phyloP scores from a whole-genome alignment of 2,113 vertebrate genomes.

The Calidris pugnax region DNA sequence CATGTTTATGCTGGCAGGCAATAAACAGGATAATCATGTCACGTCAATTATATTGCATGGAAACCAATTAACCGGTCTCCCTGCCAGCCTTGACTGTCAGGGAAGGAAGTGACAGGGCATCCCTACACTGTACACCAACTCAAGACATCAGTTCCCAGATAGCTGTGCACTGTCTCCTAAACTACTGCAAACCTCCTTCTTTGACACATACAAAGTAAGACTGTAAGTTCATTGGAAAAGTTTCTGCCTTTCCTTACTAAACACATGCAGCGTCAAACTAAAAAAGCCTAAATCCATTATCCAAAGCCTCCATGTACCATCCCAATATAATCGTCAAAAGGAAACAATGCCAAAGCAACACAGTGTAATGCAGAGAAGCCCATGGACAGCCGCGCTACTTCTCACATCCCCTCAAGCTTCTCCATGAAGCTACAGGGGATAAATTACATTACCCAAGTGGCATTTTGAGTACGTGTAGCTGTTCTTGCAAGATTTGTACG shows the following conservation, averaged over 20 bases:
- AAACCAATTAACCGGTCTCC: neutral
- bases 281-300: neutral
- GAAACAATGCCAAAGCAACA: neutral
- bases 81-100: neutral
- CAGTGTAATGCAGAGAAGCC: neutral
- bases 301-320: neutral
- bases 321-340: neutral
- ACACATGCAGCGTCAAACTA: neutral
- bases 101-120: neutral
- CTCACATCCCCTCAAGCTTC: neutral
- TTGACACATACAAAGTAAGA: neutral
- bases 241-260: neutral
- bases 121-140: neutral
- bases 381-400: neutral
- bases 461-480: neutral
- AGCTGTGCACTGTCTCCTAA: neutral
- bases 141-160: neutral
- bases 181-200: neutral
- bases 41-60: neutral
- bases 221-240: neutral
- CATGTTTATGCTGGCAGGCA: neutral
- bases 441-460: neutral
- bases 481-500: neutral
- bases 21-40: conserved; percentile 11
- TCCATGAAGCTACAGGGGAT: neutral